phyloP scores from a whole-genome alignment of 1,140 invertebrate species.

The Sipha flava region DNA sequence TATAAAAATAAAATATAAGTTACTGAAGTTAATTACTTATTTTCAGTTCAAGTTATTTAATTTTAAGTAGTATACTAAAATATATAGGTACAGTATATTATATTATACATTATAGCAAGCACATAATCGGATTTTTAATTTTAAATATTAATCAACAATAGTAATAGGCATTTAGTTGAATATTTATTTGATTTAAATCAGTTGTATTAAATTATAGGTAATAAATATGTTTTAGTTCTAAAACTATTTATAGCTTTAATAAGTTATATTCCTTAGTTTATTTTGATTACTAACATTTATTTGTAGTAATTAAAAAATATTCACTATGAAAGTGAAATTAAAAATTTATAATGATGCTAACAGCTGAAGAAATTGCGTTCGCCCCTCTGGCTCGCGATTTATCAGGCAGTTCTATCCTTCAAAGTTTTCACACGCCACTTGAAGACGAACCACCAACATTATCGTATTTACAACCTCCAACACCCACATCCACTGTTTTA shows the following conservation, averaged over 20 bases:
- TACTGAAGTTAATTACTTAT: too few species aligned
- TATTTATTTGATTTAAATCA: neutral
- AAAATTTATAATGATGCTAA: neutral
- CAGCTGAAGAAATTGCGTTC: neutral
- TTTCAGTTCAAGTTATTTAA: too few species aligned
- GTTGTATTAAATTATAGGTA: too few species aligned
- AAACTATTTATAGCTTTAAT: neutral
- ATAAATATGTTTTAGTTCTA: neutral
- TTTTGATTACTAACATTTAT: neutral
- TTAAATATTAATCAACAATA: too few species aligned
- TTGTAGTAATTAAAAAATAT: neutral
- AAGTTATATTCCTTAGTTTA: neutral
- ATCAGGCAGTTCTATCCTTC: slow-evolving; percentile 52
- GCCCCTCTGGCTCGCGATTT: slow-evolving; percentile 46
- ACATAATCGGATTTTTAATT: too few species aligned
- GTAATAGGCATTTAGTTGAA: too few species aligned
- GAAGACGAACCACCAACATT: slow-evolving; percentile 46
- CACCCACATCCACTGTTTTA: slow-evolving; percentile 73
- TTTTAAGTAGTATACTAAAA: too few species aligned
- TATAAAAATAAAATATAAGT: too few species aligned
- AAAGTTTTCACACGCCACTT: slow-evolving; percentile 56
- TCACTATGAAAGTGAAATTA: neutral
- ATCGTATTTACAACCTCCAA: slow-evolving; percentile 54
- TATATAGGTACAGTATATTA: too few species aligned
- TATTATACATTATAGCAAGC: too few species aligned